Conservation (phyloP, 35 echinoderm and acorn worm species). For the Ptychodera flava region DNA sequence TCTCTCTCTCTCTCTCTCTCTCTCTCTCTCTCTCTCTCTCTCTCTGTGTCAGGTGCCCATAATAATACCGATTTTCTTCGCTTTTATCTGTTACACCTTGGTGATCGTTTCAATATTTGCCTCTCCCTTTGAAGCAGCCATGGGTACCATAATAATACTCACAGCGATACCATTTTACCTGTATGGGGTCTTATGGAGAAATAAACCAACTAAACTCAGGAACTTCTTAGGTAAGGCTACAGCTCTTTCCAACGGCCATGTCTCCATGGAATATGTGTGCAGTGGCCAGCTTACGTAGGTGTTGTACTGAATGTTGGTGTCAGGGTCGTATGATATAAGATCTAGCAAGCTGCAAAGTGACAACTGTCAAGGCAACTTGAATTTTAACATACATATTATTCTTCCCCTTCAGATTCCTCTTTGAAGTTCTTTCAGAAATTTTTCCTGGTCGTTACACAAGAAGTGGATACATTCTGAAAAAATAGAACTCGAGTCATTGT, state of each 20-base stretch:
- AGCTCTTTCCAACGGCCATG: not conserved
- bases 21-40: not conserved
- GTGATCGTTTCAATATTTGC: conserved; percentile 72
- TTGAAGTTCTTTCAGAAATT: not conserved
- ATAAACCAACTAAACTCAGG: conserved; percentile 45
- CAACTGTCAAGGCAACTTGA: not conserved
- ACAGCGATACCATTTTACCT: conserved; percentile 76
- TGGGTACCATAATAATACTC: conserved; percentile 63
- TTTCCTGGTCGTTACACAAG: not conserved
- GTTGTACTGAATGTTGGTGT: not conserved
- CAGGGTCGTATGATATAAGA: not conserved
- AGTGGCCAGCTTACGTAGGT: not conserved
- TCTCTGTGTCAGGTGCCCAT: conserved; percentile 55
- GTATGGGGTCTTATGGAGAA: conserved; percentile 46
- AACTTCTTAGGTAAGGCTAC: conserved; percentile 41
- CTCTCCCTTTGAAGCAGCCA: conserved; percentile 60
- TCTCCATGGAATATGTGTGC: not conserved
- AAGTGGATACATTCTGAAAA: not conserved
- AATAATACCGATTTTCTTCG: conserved; percentile 72
- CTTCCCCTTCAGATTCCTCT: not conserved
- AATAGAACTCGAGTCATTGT: too few species aligned
- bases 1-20: too few species aligned
- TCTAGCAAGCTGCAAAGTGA: not conserved
- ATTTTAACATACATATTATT: not conserved
- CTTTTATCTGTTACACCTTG: conserved; percentile 62